phyloP scores from a whole-genome alignment of 2,888 invertebrate genomes.

The Mantis religiosa region DNA sequence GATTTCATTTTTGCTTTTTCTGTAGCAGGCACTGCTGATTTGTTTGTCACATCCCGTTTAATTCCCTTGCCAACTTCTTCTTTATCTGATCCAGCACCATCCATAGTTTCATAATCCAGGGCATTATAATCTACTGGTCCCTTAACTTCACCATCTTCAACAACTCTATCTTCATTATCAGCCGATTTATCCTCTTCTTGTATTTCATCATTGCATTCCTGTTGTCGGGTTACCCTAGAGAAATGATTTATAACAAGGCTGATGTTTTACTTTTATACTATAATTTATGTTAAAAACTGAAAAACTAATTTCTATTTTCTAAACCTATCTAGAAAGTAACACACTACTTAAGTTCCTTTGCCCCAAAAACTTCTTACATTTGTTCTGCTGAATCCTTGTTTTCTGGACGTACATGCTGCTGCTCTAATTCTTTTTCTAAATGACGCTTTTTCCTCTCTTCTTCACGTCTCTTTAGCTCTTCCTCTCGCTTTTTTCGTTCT shows the following conservation, averaged over 20 bases:
- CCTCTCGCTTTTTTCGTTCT: slow-evolving; percentile 59
- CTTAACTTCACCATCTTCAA: slow-evolving; percentile 31
- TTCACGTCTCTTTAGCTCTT: slow-evolving; percentile 52
- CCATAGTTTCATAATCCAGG: slow-evolving; percentile 60
- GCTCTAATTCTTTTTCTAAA: slow-evolving; percentile 12
- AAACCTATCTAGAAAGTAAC: no score
- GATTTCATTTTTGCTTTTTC: neutral
- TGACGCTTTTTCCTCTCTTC: slow-evolving; percentile 53
- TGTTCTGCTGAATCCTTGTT: neutral
- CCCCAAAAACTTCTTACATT: neutral
- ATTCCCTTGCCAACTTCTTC: slow-evolving; percentile 18
- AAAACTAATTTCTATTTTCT: no score
- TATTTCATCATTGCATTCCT: neutral
- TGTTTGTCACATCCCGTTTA: neutral
- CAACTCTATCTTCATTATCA: neutral
- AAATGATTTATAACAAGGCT: no score
- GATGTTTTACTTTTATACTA: no score
- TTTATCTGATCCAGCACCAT: slow-evolving; percentile 31
- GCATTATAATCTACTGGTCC: slow-evolving; percentile 64
- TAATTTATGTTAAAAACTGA: no score
- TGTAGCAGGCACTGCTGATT: neutral
- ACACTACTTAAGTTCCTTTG: no score
- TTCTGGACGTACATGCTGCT: neutral
- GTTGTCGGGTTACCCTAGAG: neutral
- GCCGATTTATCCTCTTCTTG: neutral